Base-by-base conservation (phyloP, 2,113 vertebrate genomes). In the Lichenostomus cassidix region DNA sequence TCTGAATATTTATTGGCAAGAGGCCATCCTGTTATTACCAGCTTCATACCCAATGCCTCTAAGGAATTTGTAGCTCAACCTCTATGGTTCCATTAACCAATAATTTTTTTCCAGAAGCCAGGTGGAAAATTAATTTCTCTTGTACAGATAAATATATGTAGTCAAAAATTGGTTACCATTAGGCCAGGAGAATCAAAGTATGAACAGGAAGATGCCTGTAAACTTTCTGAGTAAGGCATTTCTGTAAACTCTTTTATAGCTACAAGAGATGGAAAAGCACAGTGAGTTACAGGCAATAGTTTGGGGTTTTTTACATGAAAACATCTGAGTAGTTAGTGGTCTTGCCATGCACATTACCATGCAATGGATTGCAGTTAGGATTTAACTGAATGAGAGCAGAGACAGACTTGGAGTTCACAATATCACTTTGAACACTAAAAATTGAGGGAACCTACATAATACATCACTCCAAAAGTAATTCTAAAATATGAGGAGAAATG, bases 231-330 rank as follows among this genome's bases (percentile, higher is more conserved):
- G 91, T 83, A 93, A 87, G 85, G 63, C 44, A 78, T 69, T 92
- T 90, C 87, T 67, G 77, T 83, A 81, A 95, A 49, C 31, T 62
- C 60, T 77, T 92, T 90, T 84, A 59, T 15, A 75, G 69, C 98
- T 98, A 96, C 53, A 95, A 96, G 67, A 90, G 46, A 97, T 46
- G 44, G 62, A 96, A 97, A 97, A 96, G 65, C 56, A 95, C 33
- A 78, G 2, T n/a, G 64, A 96, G 90, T 93, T 62, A 94, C 53
- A 87, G n/a, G 78, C 28, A 49, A 4, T 6, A 33, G 25, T 9
- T 7, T 28, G 42, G 55, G 18, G 2, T 3, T 42, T 75, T 71
- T 59, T 18, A 65, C 12, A 76, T 21, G 4, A 82, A 86, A 87
- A 71, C 7, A 70, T 21, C 37, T 79, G 58, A 65, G 7, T 73